A percentile compares a stretch with the other conserved stretches of the same genome.
phyloP scores from a whole-genome alignment of 2,888 invertebrate genomes.

The Trisateles emortualis region DNA sequence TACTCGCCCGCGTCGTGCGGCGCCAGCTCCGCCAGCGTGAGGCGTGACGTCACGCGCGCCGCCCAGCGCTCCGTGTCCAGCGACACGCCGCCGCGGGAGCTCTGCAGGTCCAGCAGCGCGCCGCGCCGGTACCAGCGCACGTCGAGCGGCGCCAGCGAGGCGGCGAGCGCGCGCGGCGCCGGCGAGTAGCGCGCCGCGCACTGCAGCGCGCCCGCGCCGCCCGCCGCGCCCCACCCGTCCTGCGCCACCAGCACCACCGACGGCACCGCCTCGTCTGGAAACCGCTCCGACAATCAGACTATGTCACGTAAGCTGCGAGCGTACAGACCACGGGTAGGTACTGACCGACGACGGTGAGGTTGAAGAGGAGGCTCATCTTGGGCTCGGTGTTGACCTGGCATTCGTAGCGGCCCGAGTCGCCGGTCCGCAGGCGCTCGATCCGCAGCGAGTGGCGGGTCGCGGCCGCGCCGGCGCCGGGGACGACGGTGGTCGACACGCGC shows the following conservation, averaged over 20 bases:
- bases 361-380: conserved; percentile 90
- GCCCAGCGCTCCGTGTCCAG: conserved; percentile 89
- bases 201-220: conserved; percentile 62
- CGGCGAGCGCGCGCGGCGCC: conserved; percentile 52
- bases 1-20: conserved; percentile 67
- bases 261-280: conserved; percentile 52
- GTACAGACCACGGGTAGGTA: conserved; percentile 2
- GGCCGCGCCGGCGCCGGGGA: conserved; percentile 74
- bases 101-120: conserved; percentile 48
- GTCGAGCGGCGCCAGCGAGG: conserved; percentile 63
- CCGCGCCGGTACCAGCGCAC: conserved; percentile 63
- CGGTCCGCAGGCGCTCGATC: conserved; percentile 85
- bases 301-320: neutral
- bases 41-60: conserved; percentile 88
- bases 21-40: conserved; percentile 83
- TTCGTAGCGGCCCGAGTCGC: conserved; percentile 90
- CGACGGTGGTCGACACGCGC: conserved; percentile 87
- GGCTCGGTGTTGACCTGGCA: conserved; percentile 92
- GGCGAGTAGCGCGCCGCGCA: conserved; percentile 71
- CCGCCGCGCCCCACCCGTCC: conserved; percentile 49
- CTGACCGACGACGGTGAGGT: conserved; percentile 88
- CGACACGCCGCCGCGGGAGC: conserved; percentile 84
- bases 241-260: conserved; percentile 48
- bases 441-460: conserved; percentile 85
- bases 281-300: no score